Evolutionary conservation across 2,797 vertebrate genomes (phyloP), one percentile per base, ranked within the genome.

Genomic region (Danio choprae): DNA sequence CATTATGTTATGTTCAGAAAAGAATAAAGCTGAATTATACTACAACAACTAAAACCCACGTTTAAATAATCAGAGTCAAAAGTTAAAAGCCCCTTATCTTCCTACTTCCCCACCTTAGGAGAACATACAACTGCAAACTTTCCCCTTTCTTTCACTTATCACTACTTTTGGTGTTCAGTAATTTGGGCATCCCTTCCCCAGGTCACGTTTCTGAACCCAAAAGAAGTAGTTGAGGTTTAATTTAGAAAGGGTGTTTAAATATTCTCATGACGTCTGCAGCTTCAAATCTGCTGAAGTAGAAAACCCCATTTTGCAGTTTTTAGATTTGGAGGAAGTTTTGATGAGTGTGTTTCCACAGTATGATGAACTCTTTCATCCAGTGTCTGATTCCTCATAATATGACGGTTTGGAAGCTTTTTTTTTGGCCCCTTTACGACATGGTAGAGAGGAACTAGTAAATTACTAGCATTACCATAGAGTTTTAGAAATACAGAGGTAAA

Each of bases 351-450:
- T 70, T 70, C 36, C 68, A 70, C n/a, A 70, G 2, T 20, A 55
- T n/a, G 55, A 70, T 55, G n/a, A 70, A 53, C 50, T 13, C 16
- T 53, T 69, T 70, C 40, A 70, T 53, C 48, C 40, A 41, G 16
- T 55, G 40, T 55, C 53, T 41, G n/a, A 55, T 20, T 71, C 38
- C 11, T 71, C 4, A 41, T 55, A n/a, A 41, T n/a, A 70, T 5
- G n/a, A 70, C 48, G 12, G 18, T 51, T 51, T 38, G 8, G 0
- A 2, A 6, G 38, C 8, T 38, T 53, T 5, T 38, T 53, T 5
- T 60, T 38, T 29, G 16, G 29, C 15, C 13, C 36, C 29, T 60
- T 59, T 51, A 18, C 18, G 1, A 18, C 67, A 40, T 15, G 50
- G 16, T 18, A 40, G 10, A 50, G 65, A 20, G 36, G 36, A 55